Conservation (phyloP, 1,140 invertebrate species). For the Hermetia illucens region DNA sequence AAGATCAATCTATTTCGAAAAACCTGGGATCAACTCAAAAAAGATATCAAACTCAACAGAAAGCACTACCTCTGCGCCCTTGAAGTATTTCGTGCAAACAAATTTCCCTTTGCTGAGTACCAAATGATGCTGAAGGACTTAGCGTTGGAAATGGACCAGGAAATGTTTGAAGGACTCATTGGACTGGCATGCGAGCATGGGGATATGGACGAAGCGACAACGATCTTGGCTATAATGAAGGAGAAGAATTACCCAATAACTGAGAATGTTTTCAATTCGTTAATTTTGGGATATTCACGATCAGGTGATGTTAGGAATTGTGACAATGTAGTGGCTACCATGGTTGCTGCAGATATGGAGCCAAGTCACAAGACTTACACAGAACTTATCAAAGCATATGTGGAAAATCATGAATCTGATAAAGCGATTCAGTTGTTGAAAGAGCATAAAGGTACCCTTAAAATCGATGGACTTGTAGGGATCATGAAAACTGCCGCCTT, state of each 20-base stretch:
- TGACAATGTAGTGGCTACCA: constrained; percentile 24
- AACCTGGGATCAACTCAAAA: constrained; percentile 16
- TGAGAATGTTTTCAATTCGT: constrained; percentile 35
- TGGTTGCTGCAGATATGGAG: constrained; percentile 26
- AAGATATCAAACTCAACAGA: constrained; percentile 10
- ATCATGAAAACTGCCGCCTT: not conserved
- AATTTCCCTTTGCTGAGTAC: constrained; percentile 12
- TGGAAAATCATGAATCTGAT: constrained; percentile 21
- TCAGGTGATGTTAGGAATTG: constrained; percentile 25
- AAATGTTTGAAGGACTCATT: constrained; percentile 25
- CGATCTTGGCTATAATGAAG: constrained; percentile 38
- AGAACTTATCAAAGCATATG: constrained; percentile 38
- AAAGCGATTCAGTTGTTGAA: constrained; percentile 10
- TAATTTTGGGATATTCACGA: constrained; percentile 35
- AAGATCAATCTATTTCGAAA: constrained; percentile 12
- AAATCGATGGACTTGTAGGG: not conserved
- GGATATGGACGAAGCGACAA: constrained; percentile 33
- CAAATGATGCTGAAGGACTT: constrained; percentile 15
- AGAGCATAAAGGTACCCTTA: constrained; percentile 7
- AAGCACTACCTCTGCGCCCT: constrained; percentile 16
- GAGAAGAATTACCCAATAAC: constrained; percentile 29
- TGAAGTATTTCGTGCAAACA: constrained; percentile 17
- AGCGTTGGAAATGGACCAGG: constrained; percentile 10
- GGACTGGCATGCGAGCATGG: constrained; percentile 33
- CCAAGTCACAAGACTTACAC: constrained; percentile 24